These are phyloP conservation scores for Champsocephalus gunnari DNA, from an alignment of 2,797 vertebrate genomes.

Conservation along the genomic window DNA sequence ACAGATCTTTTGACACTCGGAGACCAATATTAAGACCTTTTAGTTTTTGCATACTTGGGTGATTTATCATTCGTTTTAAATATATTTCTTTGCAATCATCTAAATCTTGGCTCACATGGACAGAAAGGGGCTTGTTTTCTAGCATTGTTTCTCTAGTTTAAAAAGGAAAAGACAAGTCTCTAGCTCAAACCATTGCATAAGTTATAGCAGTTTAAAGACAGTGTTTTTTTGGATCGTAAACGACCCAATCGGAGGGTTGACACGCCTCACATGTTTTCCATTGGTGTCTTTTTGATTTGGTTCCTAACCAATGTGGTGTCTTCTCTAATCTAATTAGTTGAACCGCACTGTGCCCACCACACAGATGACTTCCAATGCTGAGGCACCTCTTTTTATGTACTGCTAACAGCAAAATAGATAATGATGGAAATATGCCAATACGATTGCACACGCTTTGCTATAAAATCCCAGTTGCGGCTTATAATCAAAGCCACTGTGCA, in stretches of 20 bases:
- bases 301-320: neutral
- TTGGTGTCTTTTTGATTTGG: neutral
- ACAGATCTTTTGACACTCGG: neutral
- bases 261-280: neutral
- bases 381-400: neutral
- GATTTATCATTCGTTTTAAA: too few species aligned
- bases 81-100: too few species aligned
- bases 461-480: neutral
- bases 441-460: conserved; percentile 3
- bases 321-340: neutral
- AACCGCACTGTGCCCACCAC: neutral
- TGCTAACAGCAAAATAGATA: conserved; percentile 18
- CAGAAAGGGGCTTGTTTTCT: too few species aligned
- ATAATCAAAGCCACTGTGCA: neutral
- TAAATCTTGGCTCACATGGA: too few species aligned
- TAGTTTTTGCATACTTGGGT: too few species aligned
- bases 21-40: too few species aligned
- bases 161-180: too few species aligned
- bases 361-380: conserved; percentile 9
- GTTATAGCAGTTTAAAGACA: too few species aligned
- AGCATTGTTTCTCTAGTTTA: too few species aligned
- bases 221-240: too few species aligned
- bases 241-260: too few species aligned
- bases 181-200: too few species aligned
- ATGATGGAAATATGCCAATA: neutral